Percentiles rank a stretch among this genome's conserved stretches.
phyloP scores from a whole-genome alignment of 2,797 vertebrate genomes.

The Clarias platycephalus region DNA sequence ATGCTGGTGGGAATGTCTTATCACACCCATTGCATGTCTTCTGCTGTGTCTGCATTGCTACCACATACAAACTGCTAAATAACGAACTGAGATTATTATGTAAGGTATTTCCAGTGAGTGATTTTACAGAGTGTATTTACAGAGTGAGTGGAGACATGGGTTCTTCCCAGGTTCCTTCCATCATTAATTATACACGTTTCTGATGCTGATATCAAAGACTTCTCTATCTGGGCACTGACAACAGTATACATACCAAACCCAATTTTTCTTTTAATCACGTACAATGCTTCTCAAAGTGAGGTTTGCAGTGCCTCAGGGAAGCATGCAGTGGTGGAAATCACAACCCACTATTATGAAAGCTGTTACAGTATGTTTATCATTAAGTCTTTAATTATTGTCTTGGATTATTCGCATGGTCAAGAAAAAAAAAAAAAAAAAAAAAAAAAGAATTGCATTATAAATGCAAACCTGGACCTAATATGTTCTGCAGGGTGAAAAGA shows the following conservation, averaged over 20 bases:
- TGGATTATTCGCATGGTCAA: not conserved
- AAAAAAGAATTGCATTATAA: not conserved
- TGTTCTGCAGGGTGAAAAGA: not conserved
- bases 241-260: not conserved
- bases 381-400: not conserved
- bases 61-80: constrained; percentile 18
- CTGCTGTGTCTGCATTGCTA: constrained; percentile 12
- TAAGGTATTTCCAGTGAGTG: not conserved
- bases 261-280: not conserved
- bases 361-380: not conserved
- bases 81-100: not conserved
- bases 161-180: not conserved
- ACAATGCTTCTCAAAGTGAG: too few species aligned
- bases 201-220: not conserved
- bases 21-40: constrained; percentile 29
- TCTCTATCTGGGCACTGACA: not conserved
- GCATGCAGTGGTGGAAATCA: not conserved
- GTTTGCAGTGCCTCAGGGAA: not conserved
- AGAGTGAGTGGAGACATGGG: not conserved
- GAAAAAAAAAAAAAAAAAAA: not conserved
- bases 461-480: not conserved
- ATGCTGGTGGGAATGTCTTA: constrained; percentile 30
- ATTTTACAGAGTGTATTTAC: constrained; percentile 6
- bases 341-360: not conserved
- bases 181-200: not conserved